Percentiles rank a stretch among this genome's conserved stretches.
These are phyloP conservation scores for Symphodus melops DNA, from an alignment of 2,113 vertebrate genomes.

Conservation along the genomic window DNA sequence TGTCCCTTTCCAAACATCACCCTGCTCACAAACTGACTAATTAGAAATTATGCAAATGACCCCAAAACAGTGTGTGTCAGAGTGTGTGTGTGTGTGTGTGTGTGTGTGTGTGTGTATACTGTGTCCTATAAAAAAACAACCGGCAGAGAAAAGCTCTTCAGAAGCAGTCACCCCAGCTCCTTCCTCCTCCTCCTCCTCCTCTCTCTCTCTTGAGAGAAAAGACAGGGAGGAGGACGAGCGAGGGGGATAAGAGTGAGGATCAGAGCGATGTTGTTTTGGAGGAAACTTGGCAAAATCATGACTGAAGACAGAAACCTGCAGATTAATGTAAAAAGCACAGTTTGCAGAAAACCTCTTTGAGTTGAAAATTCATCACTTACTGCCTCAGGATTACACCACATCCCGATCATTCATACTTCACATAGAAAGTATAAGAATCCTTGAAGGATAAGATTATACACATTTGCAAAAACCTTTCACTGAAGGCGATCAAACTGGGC, in stretches of 20 bases:
- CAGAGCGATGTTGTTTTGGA: constrained; percentile 20
- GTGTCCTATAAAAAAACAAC: constrained; percentile 51
- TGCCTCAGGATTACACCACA: background rate
- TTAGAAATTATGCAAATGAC: constrained; percentile 70
- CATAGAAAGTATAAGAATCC: too few species aligned
- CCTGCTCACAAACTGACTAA: constrained; percentile 56
- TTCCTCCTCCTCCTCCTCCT: constrained; percentile 42
- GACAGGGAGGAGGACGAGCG: constrained; percentile 31
- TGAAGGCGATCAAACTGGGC: too few species aligned
- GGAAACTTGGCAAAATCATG: constrained; percentile 24
- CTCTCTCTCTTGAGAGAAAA: constrained; percentile 45
- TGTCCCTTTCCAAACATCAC: constrained; percentile 7
- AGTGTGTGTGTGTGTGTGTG: constrained; percentile 21
- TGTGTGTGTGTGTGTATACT: background rate
- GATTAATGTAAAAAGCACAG: constrained; percentile 15
- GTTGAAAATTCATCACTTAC: background rate
- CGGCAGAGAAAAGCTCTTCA: constrained; percentile 65
- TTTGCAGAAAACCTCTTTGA: background rate
- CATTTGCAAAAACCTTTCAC: too few species aligned
- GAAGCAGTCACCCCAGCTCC: constrained; percentile 52
- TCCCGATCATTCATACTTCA: too few species aligned
- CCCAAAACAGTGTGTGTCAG: constrained; percentile 39
- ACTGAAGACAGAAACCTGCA: constrained; percentile 40
- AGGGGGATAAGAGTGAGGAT: constrained; percentile 31
- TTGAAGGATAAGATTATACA: too few species aligned